Evolutionary conservation across 2,888 invertebrate species (phyloP), one percentile per base, ranked within the genome.

Genomic region (Drosophila bunnanda): DNA sequence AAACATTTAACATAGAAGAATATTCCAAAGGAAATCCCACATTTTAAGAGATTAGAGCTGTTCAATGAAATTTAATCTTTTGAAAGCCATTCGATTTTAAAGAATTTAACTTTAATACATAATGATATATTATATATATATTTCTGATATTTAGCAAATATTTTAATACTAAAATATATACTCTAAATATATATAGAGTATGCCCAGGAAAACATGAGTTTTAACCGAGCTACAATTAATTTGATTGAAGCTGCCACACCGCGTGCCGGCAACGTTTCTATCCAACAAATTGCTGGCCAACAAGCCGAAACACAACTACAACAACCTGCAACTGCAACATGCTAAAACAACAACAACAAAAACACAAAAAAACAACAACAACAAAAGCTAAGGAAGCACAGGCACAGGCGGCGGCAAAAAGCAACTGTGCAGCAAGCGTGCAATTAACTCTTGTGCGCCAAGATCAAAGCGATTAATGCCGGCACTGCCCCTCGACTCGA

Each of bases 241-340:
- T 91, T 91, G 91, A 91, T 91, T 91, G 91, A 90, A 90, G 89
- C 90, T 88, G 91, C 91, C 91, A 91, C 91, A 88, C 89, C 82
- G 89, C 82, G 76, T 78, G 88, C 78, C 80, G 75, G 71, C 82
- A 79, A 80, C 79, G 78, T 76, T 88, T 82, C 86, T 83, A 90
- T 80, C 69, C 75, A 72, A 84, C 85, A 83, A 83, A 83, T 88
- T 88, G 83, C 86, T 73, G 66, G 71, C 60, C 79, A 59, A 36
- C 59, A 59, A 38, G 60, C 46, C 48, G 57, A 25, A 62, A 32
- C 64, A 32, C 58, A 32, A 39, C 59, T 25, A 32, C 55, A 54
- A 36, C 62, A 81, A 52, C 50, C 32, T 52, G 50, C 50, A 34
- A 52, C 50, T 52, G 50, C 53, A 53, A 36, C 52, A 34, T 50